These are phyloP conservation scores for Heliopora coerulea DNA, from an alignment of 92 coral and sea anemone genomes.

Conservation along the genomic window DNA sequence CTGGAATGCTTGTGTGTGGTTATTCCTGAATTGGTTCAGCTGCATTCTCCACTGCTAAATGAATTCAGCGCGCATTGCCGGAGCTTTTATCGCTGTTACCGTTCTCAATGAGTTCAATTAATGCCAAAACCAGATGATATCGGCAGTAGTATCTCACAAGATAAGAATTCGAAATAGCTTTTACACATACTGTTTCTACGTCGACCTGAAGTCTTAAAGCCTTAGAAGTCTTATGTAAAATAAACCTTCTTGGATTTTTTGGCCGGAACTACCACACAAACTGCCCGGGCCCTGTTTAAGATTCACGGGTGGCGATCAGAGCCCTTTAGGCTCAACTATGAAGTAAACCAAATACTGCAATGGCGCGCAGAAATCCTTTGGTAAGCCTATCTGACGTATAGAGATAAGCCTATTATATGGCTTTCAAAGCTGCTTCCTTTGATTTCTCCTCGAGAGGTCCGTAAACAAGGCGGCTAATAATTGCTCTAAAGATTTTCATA, in stretches of 20 bases:
- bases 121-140: conserved; percentile 46
- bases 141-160: conserved; percentile 32
- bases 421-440: conserved; percentile 26
- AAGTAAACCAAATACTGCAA: conserved; percentile 9
- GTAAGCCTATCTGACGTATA: conserved; percentile 47
- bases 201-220: not conserved
- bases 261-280: not conserved
- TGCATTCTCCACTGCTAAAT: conserved; percentile 2
- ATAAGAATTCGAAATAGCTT: conserved; percentile 33
- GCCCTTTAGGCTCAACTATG: not conserved
- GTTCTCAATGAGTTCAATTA: conserved; percentile 40
- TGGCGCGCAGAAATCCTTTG: conserved; percentile 30
- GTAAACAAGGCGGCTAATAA: conserved; percentile 36
- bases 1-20: not conserved
- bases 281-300: not conserved
- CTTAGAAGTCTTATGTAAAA: not conserved
- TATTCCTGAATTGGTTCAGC: conserved; percentile 1
- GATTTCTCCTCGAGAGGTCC: conserved; percentile 9
- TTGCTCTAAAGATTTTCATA: not conserved
- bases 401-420: conserved; percentile 41
- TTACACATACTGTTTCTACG: conserved; percentile 1
- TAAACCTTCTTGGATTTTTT: not conserved
- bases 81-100: conserved; percentile 35
- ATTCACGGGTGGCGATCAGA: not conserved
- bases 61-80: conserved; percentile 23